Base-by-base conservation (phyloP, 2,797 vertebrate species). In the Falco peregrinus region DNA sequence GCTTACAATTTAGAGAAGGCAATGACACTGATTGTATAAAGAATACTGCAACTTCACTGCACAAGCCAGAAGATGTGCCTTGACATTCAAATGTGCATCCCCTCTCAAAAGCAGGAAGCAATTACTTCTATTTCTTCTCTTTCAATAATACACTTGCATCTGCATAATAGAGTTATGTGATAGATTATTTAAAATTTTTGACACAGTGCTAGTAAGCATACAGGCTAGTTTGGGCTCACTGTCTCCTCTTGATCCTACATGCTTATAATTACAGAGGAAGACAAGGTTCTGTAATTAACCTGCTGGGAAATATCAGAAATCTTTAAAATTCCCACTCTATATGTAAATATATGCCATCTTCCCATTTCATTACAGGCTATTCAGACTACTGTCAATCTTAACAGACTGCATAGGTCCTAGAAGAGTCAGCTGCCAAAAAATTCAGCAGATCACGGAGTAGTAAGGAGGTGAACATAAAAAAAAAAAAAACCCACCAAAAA, bases 51-150 rank as follows among this genome's bases (percentile, higher is more conserved):
- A 43, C 80, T 67, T 67, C 60, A 8, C 51, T 1, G 33, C 84
- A 86, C 60, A 28, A 84, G 57, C 21, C 53, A 47, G 56, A 93
- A 79, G 65, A 82, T 2, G 85, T 90, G 89, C 85, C 85, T 81
- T 41, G 33, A 61, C 74, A 67, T 54, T 78, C 87, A 63, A 80
- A 82, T 20, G 37, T 24, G 45, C 81, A 89, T 85, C 37, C 41
- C 35, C 83, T 73, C 67, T 82, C 70, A 19, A 79, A 86, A 57
- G 4, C 56, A 93, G 94, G 94, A 93, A 93, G 88, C 75, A 95
- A 93, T 96, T 90, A 91, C 73, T 89, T 56, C 84, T 25, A 50
- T 80, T 95, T 82, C 78, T 93, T 89, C 77, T 60, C 85, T 73
- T 57, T 83, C 88, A 90, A 51, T 70, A 57, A 53, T 28, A 67